phyloP scores from a whole-genome alignment of 2,888 invertebrate species.

The Pherbina coryleti region DNA sequence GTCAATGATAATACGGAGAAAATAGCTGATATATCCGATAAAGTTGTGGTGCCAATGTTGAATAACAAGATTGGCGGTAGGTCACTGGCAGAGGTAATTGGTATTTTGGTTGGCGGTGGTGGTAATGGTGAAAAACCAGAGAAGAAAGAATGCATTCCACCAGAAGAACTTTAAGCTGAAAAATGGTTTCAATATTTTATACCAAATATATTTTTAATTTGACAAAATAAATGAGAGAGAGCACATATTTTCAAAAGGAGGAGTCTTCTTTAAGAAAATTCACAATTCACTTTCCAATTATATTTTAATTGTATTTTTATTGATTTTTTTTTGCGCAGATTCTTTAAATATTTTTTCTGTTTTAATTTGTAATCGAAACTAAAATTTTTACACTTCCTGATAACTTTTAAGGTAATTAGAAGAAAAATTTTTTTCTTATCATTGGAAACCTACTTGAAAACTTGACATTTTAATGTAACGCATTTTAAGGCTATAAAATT shows the following conservation, averaged over 20 bases:
- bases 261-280: neutral
- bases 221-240: neutral
- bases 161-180: slow-evolving; percentile 19
- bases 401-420: too few relatives aligned
- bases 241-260: neutral
- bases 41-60: slow-evolving; percentile 50
- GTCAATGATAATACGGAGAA: slow-evolving; percentile 62
- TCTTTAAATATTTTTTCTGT: too few relatives aligned
- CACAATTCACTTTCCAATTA: neutral
- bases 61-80: slow-evolving; percentile 59
- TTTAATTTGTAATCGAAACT: too few relatives aligned
- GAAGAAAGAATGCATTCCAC: slow-evolving; percentile 43
- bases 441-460: too few relatives aligned
- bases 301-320: neutral
- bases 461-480: too few relatives aligned
- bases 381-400: too few relatives aligned
- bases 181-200: neutral
- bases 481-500: too few relatives aligned
- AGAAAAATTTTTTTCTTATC: too few relatives aligned
- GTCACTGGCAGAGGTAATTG: slow-evolving; percentile 56
- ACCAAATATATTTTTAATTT: neutral
- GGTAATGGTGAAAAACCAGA: slow-evolving; percentile 39
- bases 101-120: slow-evolving; percentile 50
- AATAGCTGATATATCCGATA: slow-evolving; percentile 52
- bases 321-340: too few relatives aligned